Percentiles rank a stretch among this genome's conserved stretches.
phyloP scores from a whole-genome alignment of 2,113 vertebrate species.

The Elanoides forficatus region DNA sequence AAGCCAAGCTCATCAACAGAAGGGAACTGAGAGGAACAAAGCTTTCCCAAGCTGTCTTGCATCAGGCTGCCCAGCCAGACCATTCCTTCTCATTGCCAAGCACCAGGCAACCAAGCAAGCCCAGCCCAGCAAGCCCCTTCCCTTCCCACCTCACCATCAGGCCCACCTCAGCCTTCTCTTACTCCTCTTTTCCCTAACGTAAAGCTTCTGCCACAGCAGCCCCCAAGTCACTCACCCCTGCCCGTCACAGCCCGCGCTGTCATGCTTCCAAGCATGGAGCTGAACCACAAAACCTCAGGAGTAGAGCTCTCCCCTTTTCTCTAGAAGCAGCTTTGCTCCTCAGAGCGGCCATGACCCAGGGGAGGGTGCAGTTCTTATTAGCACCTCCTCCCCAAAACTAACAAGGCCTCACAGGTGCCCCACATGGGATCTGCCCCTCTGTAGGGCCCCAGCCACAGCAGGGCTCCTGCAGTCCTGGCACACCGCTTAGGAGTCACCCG shows the following conservation, averaged over 20 bases:
- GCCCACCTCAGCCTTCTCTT: not conserved
- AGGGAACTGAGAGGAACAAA: not conserved
- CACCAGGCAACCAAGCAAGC: not conserved
- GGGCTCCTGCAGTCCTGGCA: not conserved
- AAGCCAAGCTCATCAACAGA: not conserved
- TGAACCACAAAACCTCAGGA: too few relatives aligned
- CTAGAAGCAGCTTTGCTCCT: not conserved
- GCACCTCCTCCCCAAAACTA: not conserved
- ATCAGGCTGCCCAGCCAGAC: not conserved
- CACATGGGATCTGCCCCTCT: not conserved
- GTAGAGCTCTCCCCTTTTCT: fast-evolving
- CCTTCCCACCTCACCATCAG: not conserved
- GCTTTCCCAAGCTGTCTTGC: not conserved
- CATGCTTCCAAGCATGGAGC: fast-evolving
- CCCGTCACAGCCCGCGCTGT: fast-evolving
- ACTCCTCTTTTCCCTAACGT: not conserved
- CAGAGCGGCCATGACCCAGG: fast-evolving
- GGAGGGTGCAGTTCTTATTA: not conserved
- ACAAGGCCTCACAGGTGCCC: not conserved
- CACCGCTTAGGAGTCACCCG: too few relatives aligned
- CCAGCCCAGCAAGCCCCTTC: not conserved
- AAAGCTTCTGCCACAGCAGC: not conserved
- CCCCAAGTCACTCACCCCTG: not conserved
- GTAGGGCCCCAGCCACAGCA: not conserved
- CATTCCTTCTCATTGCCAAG: not conserved